Conservation (phyloP, 2,113 vertebrate species). For the Halcyon malimbica region DNA sequence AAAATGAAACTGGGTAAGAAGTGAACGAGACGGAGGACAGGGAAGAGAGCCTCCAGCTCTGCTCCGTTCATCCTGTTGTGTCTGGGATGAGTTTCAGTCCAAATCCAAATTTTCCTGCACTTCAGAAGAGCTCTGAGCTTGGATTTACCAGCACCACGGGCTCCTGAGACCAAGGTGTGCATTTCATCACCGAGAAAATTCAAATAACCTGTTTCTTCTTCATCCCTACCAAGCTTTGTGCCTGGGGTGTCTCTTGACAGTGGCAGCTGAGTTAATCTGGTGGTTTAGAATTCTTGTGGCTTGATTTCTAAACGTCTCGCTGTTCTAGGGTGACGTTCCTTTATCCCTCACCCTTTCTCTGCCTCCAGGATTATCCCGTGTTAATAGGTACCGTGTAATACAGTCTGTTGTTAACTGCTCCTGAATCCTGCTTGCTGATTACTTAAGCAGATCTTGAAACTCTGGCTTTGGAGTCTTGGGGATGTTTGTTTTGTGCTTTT, state of each 20-base stretch:
- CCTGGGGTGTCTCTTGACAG: background rate
- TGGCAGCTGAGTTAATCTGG: background rate
- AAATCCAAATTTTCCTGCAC: background rate
- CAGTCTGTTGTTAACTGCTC: background rate
- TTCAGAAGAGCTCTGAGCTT: background rate
- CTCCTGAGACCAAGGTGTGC: background rate
- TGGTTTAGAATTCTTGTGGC: background rate
- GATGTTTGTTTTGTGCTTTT: background rate
- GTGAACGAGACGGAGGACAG: background rate
- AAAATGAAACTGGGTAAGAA: background rate
- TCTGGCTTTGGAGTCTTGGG: background rate
- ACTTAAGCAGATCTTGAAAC: slow-evolving; percentile 27
- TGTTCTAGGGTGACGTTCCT: background rate
- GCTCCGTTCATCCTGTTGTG: fast-evolving
- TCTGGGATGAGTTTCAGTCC: background rate
- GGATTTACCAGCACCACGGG: background rate
- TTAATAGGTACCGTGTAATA: background rate
- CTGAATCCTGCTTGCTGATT: slow-evolving; percentile 9
- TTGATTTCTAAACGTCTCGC: background rate
- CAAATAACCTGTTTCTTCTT: background rate
- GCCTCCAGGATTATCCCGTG: slow-evolving; percentile 34
- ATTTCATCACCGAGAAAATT: background rate
- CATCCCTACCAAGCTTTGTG: background rate
- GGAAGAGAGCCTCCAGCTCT: background rate
- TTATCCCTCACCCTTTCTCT: slow-evolving; percentile 36